Conservation (phyloP, 2,888 invertebrate genomes). For the Lasioglossum pauxillum region DNA sequence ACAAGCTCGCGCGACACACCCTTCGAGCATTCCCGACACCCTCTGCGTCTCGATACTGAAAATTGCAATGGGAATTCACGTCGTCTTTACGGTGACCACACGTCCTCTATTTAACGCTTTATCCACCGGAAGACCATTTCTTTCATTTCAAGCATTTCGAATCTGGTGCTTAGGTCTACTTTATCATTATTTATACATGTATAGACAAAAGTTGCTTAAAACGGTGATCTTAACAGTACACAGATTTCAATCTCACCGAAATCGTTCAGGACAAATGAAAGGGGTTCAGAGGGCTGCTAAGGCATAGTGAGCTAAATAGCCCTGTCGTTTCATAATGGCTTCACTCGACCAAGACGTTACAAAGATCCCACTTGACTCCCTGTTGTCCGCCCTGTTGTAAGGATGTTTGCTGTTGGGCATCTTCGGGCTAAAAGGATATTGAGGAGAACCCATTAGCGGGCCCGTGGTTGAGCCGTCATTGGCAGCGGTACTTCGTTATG, state of each 20-base stretch:
- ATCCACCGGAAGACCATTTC: background rate
- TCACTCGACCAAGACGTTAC: background rate
- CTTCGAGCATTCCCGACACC: background rate
- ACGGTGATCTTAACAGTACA: no score
- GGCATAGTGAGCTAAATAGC: background rate
- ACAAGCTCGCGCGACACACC: constrained; percentile 19
- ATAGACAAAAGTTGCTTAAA: no score
- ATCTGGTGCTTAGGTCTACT: no score
- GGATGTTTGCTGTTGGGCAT: background rate
- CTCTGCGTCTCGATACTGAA: background rate
- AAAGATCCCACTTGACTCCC: background rate
- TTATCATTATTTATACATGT: no score
- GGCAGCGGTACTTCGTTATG: background rate
- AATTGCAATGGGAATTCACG: background rate
- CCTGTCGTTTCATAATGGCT: background rate
- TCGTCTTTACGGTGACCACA: background rate
- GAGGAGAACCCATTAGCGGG: background rate
- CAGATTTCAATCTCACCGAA: no score
- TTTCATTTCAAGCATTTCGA: no score
- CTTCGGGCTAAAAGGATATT: background rate
- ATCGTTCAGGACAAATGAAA: background rate
- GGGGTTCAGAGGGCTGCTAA: background rate
- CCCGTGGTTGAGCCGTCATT: background rate
- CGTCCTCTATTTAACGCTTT: background rate
- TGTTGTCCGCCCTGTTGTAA: background rate